Base-by-base conservation (phyloP, 2,113 vertebrate species). In the Pluvialis apricaria region DNA sequence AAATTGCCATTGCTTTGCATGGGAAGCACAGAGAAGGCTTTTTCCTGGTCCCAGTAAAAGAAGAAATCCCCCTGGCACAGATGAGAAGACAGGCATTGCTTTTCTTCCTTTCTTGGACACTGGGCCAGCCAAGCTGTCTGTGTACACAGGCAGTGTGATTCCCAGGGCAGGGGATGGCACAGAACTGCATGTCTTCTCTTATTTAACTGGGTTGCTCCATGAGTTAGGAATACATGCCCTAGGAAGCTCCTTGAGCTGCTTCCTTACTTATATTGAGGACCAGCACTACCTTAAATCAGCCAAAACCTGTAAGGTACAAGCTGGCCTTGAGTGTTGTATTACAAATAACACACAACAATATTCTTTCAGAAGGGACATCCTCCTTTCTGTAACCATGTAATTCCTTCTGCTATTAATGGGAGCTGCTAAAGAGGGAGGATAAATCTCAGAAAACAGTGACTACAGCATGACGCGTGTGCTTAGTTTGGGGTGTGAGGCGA, bases 321-420 rank as follows among this genome's bases (percentile, higher is more conserved):
- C 69, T 89, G 92, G 88, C 65, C 86, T 88, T 69, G 65, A 82
- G 86, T 91, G 61, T 82, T 92, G 54, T 78, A 16, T 95, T 94
- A 71, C 92, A 81, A 84, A 84, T 71, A 95, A 64, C 0, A 0
- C 55, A 64, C 31, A 80, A 45, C 54, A 84, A 19, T 84, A 84
- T 86, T 88, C 49, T 88, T 82, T 68, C 77, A 51, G 69, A 65
- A 51, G 86, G 57, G 54, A 76, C 80, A 92, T 72, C 61, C 42
- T 81, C 77, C 52, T 38, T 93, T 54, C 83, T 69, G 55, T 79
- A 71, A 64, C 76, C 4, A 1, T 92, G 58, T 86, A 69, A 89
- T 84, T 92, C 77, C 71, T 93, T 87, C 92, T 94, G 88, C 88
- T 94, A 36, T 88, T 94, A 96, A 82, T 91, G 89, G 91, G 52